Evolutionary conservation across 2,888 invertebrate genomes (phyloP).

Genomic region (Tenodera sinensis): DNA sequence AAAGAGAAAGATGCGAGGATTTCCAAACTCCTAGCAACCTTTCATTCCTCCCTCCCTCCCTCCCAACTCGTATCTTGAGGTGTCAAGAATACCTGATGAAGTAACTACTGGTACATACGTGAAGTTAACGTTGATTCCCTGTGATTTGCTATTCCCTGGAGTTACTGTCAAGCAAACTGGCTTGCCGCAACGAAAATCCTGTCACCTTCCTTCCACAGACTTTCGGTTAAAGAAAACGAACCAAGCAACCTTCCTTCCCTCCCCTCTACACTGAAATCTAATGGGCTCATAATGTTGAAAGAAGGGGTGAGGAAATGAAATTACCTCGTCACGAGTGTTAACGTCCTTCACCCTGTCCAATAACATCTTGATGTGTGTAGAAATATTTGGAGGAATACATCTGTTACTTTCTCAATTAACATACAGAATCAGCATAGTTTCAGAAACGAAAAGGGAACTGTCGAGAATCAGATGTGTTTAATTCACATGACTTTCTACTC

Average conservation of each 20-base stretch:
- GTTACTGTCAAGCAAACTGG: constrained; percentile 15
- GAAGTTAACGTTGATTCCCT: background rate
- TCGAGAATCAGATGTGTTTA: too few relatives aligned
- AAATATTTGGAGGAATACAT: background rate
- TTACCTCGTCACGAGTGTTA: background rate
- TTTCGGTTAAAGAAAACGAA: constrained; percentile 11
- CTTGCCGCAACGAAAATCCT: constrained; percentile 19
- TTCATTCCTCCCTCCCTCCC: background rate
- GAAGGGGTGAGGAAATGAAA: background rate
- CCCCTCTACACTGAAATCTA: background rate
- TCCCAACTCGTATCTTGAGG: constrained; percentile 5
- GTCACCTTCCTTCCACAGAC: constrained; percentile 20
- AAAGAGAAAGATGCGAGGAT: constrained; percentile 1
- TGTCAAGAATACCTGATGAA: constrained; percentile 28
- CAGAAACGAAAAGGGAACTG: too few relatives aligned
- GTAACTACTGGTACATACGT: background rate
- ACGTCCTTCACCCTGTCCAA: background rate
- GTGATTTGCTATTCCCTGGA: constrained; percentile 27
- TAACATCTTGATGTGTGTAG: background rate
- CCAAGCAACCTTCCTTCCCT: too few relatives aligned
- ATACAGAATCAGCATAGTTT: too few relatives aligned
- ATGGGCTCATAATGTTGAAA: background rate
- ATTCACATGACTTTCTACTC: too few relatives aligned
- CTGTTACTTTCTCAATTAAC: too few relatives aligned
- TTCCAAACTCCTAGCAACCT: background rate